Evolutionary conservation across 2,113 vertebrate genomes (phyloP).

Genomic region (Macaca nemestrina): DNA sequence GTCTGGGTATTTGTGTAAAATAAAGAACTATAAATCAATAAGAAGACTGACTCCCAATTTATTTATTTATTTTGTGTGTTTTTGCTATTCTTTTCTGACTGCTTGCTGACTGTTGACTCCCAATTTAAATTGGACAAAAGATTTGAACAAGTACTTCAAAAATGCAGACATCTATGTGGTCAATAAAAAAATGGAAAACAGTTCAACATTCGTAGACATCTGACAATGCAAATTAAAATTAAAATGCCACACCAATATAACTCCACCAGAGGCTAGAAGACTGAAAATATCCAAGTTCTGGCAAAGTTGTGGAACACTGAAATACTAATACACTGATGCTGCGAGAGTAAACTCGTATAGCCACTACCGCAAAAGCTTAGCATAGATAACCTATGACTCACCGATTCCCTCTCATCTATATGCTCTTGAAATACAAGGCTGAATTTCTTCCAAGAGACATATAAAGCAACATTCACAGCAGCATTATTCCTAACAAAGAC

Average conservation of each 20-base stretch:
- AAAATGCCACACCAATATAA: neutral
- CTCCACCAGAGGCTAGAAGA: neutral
- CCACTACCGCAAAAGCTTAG: neutral
- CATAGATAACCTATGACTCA: neutral
- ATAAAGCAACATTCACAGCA: neutral
- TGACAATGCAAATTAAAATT: slow-evolving; percentile 2
- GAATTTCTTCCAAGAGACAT: neutral
- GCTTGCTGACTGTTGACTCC: neutral
- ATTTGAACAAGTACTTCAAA: neutral
- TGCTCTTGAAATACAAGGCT: neutral
- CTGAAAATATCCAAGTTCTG: neutral
- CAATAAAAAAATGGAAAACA: neutral
- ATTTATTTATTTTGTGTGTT: no score
- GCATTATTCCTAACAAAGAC: neutral
- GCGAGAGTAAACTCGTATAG: neutral
- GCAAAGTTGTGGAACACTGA: neutral
- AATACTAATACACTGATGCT: neutral
- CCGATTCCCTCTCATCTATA: neutral
- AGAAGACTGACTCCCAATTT: neutral
- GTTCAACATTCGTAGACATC: neutral
- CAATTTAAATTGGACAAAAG: neutral
- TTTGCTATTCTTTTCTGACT: no score
- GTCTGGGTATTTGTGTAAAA: no score
- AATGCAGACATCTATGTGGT: neutral
- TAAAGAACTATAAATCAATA: neutral